Percentiles rank a stretch among this genome's conserved stretches.
These are phyloP conservation scores for Conus canariensis DNA, from an alignment of 2,888 invertebrate species.

Conservation along the genomic window DNA sequence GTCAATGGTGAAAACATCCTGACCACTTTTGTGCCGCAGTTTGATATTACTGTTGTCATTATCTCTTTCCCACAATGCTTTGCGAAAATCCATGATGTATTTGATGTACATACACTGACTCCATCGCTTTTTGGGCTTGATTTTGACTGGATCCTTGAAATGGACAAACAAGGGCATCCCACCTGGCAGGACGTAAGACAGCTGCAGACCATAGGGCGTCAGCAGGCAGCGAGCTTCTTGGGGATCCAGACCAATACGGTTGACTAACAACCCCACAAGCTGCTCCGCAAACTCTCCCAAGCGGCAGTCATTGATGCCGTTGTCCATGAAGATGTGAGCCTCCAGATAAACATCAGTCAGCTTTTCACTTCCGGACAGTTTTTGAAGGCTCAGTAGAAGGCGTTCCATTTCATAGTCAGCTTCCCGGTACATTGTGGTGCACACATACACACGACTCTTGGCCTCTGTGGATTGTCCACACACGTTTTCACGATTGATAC, in stretches of 20 bases:
- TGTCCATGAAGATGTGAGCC: conserved; percentile 69
- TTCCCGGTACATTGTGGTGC: conserved; percentile 72
- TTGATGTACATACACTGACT: conserved; percentile 69
- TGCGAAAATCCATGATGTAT: conserved; percentile 60
- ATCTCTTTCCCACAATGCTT: conserved; percentile 45
- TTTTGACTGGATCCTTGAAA: conserved; percentile 63
- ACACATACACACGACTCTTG: conserved; percentile 61
- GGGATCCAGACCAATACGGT: conserved; percentile 52
- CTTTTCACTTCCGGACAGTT: conserved; percentile 55
- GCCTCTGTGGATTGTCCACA: conserved; percentile 38
- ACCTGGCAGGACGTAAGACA: conserved; percentile 59
- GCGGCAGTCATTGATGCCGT: conserved; percentile 59
- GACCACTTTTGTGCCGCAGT: background rate
- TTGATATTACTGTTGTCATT: conserved; percentile 33
- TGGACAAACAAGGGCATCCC: conserved; percentile 69
- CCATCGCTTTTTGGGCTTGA: conserved; percentile 71
- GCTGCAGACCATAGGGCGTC: conserved; percentile 69
- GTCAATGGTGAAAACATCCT: background rate
- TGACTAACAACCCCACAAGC: conserved; percentile 61
- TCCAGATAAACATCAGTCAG: conserved; percentile 61
- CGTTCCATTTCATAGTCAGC: conserved; percentile 70
- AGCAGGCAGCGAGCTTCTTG: conserved; percentile 54
- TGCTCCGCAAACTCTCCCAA: conserved; percentile 66
- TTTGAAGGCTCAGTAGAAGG: conserved; percentile 60
- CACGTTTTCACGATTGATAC: conserved; percentile 45